Conservation (phyloP, 2,113 vertebrate species). For the Zapus hudsonius region DNA sequence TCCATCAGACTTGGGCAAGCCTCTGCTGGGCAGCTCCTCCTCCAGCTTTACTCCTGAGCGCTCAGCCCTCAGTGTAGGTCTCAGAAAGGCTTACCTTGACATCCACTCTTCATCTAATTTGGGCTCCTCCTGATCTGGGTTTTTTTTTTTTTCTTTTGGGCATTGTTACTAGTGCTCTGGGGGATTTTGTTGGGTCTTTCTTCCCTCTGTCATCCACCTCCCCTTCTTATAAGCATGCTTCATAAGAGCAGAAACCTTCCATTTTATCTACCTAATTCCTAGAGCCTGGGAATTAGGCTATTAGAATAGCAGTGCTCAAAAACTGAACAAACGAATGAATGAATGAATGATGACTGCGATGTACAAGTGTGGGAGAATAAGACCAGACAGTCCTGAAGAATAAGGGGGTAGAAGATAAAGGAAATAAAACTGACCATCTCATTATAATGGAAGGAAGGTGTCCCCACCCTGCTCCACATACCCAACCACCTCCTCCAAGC, state of each 20-base stretch:
- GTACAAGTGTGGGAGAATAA: not conserved
- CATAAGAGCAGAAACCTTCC: not conserved
- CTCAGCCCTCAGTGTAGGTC: not conserved
- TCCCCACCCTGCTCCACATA: fast-evolving
- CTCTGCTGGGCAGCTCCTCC: not conserved
- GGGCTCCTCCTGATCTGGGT: not conserved
- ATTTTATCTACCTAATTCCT: not conserved
- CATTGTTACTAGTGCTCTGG: not conserved
- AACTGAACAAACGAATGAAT: not conserved
- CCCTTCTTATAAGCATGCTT: not conserved
- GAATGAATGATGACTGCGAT: not conserved
- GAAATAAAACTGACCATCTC: not conserved
- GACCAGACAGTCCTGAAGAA: not conserved
- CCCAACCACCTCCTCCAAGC: not conserved
- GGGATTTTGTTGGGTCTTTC: not conserved
- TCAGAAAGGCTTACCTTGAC: not conserved
- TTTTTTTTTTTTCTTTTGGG: not conserved
- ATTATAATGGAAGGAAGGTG: not conserved
- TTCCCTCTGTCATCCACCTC: not conserved
- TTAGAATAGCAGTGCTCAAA: constrained; percentile 12
- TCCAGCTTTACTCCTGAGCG: not conserved
- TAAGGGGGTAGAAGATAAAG: not conserved
- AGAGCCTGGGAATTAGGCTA: not conserved
- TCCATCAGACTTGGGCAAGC: not conserved
- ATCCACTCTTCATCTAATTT: not conserved